Base-by-base conservation (phyloP, 23 tunicate genomes). In the Clavelina lepadiformis region DNA sequence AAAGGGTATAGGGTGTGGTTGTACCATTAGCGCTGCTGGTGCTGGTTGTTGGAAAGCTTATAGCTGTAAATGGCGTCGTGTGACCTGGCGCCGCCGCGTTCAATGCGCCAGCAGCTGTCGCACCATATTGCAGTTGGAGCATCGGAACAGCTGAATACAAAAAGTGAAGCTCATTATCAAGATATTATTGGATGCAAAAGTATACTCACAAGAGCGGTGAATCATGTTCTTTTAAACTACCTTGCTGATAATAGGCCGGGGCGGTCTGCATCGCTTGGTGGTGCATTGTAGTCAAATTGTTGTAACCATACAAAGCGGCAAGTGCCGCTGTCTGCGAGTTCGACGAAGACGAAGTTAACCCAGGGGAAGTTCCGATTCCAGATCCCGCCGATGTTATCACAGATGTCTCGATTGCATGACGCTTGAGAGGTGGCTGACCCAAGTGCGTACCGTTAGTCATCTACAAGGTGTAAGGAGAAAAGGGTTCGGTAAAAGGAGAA, bases 161-260 rank as follows among this genome's bases (percentile, higher is more conserved):
- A 24, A 66, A 66, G 20, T 7, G 11, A n/a, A n/a, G n/a, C n/a
- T n/a, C n/a, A n/a, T n/a, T 13, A 35, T 15, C 49, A 44, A 44
- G 49, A 11, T 15, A 44, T 11, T 44, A 44, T 44, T 44, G 13
- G 49, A 11, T 11, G 15, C 15, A 15, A 11, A 44, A 44, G 49
- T 44, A n/a, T n/a, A n/a, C n/a, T n/a, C n/a, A n/a, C n/a, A n/a
- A n/a, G n/a, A n/a, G n/a, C n/a, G n/a, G n/a, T n/a, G n/a, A n/a
- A n/a, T n/a, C n/a, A n/a, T n/a, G n/a, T n/a, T n/a, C n/a, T n/a
- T n/a, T n/a, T n/a, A n/a, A n/a, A n/a, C 22, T 54, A 83, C 96
- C 80, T 73, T 87, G 86, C 58, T 70, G 96, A 47, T 87, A 80
- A 36, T 87, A 87, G 6, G 87, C 71, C n/a, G 71, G 71, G 3